A percentile compares a stretch with the other conserved stretches of the same genome.
phyloP scores from a whole-genome alignment of 2,797 vertebrate species.

The Paramormyrops hopkinsi region DNA sequence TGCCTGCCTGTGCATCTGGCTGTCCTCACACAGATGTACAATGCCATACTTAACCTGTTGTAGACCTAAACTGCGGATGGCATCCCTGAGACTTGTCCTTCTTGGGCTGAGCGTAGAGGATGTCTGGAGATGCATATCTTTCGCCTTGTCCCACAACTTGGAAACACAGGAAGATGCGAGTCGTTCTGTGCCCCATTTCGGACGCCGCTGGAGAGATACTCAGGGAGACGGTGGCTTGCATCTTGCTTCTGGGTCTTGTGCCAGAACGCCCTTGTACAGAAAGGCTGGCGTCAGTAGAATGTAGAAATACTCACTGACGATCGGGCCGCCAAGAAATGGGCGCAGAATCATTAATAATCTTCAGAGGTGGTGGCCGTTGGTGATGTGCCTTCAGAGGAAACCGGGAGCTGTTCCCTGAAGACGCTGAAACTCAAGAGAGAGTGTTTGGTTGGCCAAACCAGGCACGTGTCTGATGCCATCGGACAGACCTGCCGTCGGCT shows the following conservation, averaged over 20 bases:
- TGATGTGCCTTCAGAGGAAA: not conserved
- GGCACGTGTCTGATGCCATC: not conserved
- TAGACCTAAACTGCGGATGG: slow-evolving; percentile 40
- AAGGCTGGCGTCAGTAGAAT: slow-evolving; percentile 15
- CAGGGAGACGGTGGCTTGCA: not conserved
- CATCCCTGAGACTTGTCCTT: not conserved
- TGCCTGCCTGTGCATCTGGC: slow-evolving; percentile 96
- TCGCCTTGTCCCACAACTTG: not conserved
- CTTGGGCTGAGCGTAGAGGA: not conserved
- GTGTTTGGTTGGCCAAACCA: not conserved
- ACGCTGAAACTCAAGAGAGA: not conserved
- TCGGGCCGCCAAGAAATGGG: not conserved
- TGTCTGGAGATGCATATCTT: not conserved
- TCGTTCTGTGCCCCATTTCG: not conserved
- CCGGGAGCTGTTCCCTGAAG: not conserved
- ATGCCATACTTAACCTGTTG: slow-evolving; percentile 92
- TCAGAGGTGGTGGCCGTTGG: not conserved
- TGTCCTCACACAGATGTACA: slow-evolving; percentile 96
- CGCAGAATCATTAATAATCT: not conserved
- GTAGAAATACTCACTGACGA: not conserved
- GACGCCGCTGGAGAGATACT: not conserved
- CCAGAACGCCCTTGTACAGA: slow-evolving; percentile 15
- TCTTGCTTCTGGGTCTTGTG: not conserved
- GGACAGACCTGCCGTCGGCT: not conserved
- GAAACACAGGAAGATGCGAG: not conserved